These are phyloP conservation scores for Athetis lepigone DNA, from an alignment of 2,888 invertebrate genomes.

Conservation along the genomic window DNA sequence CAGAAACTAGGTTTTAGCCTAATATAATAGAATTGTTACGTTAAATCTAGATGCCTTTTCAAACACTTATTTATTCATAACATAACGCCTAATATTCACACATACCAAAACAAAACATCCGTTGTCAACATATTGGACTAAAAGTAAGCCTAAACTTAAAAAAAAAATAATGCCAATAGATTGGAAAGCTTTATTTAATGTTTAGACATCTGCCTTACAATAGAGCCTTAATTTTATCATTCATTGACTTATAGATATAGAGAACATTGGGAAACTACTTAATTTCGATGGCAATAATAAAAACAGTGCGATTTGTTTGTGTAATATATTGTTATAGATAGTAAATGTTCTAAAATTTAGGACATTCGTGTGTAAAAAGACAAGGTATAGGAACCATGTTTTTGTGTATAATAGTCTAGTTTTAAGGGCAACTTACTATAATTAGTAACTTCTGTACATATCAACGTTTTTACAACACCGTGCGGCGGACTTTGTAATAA, in stretches of 20 bases:
- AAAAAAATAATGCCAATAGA: slow-evolving; percentile 72
- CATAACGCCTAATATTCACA: slow-evolving; percentile 28
- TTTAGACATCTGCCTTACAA: slow-evolving; percentile 71
- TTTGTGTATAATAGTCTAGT: slow-evolving; percentile 78
- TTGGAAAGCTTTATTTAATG: slow-evolving; percentile 75
- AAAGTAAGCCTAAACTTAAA: slow-evolving; percentile 67
- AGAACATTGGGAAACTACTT: slow-evolving; percentile 69
- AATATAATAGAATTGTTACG: neutral
- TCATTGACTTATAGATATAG: slow-evolving; percentile 56
- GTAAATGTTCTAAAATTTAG: slow-evolving; percentile 88
- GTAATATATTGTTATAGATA: slow-evolving; percentile 57
- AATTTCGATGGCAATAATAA: slow-evolving; percentile 76
- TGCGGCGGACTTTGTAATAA: slow-evolving; percentile 76
- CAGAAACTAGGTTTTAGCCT: neutral
- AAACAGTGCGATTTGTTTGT: slow-evolving; percentile 50
- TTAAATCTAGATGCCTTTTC: neutral
- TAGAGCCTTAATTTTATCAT: slow-evolving; percentile 70
- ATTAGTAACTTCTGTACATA: slow-evolving; percentile 83
- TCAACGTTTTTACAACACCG: slow-evolving; percentile 80
- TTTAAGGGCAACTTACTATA: slow-evolving; percentile 73
- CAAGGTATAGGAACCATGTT: slow-evolving; percentile 74
- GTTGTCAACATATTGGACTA: slow-evolving; percentile 45
- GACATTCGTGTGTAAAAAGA: slow-evolving; percentile 74
- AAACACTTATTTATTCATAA: neutral
- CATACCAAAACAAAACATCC: slow-evolving; percentile 28